Conservation (phyloP, 2,113 vertebrate genomes). For the Stegastes partitus region DNA sequence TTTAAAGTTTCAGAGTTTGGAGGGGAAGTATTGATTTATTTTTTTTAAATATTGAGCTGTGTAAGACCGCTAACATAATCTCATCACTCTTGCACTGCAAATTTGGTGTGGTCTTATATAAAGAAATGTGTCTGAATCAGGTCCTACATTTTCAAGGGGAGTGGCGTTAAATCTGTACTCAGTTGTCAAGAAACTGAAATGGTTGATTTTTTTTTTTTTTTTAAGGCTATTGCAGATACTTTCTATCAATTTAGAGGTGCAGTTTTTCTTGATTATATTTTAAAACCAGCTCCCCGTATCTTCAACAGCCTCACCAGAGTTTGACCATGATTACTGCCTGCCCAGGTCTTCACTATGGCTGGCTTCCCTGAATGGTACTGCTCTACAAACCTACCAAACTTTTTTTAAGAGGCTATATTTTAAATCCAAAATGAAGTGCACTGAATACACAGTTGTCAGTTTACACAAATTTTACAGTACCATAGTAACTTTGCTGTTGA, state of each 20-base stretch:
- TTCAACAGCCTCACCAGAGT: constrained; percentile 84
- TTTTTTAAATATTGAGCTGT: not conserved
- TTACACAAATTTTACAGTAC: constrained; percentile 48
- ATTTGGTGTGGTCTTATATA: not conserved
- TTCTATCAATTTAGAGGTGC: constrained; percentile 53
- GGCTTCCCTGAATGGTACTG: constrained; percentile 86
- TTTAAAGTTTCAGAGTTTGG: not conserved
- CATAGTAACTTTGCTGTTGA: constrained; percentile 56
- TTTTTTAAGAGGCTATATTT: constrained; percentile 63
- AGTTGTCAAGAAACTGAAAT: constrained; percentile 34
- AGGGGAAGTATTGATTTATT: not conserved
- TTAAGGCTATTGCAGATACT: constrained; percentile 29
- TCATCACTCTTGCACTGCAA: not conserved
- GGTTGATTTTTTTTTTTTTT: not conserved
- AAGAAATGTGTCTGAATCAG: constrained; percentile 69
- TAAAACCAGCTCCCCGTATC: constrained; percentile 84
- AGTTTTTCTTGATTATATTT: constrained; percentile 71
- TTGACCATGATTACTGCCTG: constrained; percentile 88
- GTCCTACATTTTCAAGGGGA: constrained; percentile 56
- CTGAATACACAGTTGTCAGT: constrained; percentile 53
- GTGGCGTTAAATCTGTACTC: constrained; percentile 52
- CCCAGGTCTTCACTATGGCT: constrained; percentile 83
- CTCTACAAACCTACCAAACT: constrained; percentile 74
- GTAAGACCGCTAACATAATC: not conserved
- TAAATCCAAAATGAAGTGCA: constrained; percentile 50